Evolutionary conservation across 2,888 invertebrate genomes (phyloP).

Genomic region (Phlogophora meticulosa): DNA sequence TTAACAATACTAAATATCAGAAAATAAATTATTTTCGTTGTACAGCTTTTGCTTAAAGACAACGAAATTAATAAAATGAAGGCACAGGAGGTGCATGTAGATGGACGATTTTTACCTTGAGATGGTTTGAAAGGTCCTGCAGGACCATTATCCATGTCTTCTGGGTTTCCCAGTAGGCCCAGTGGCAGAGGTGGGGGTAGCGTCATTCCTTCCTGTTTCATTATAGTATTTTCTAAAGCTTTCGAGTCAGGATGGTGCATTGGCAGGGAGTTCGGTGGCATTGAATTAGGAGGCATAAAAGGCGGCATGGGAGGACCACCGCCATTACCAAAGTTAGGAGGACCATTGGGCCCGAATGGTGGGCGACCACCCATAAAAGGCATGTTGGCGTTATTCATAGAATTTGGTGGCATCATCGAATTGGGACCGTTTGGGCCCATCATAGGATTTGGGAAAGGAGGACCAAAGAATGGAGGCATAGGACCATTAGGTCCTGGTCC

Average conservation of each 20-base stretch:
- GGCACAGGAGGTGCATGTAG: slow-evolving; percentile 37
- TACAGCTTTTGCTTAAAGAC: slow-evolving; percentile 54
- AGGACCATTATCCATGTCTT: slow-evolving; percentile 77
- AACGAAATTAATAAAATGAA: slow-evolving; percentile 52
- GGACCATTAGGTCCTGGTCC: slow-evolving; percentile 75
- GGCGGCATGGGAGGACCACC: slow-evolving; percentile 78
- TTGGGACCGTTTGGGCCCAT: slow-evolving; percentile 76
- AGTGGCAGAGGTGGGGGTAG: slow-evolving; percentile 78
- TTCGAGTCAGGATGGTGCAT: slow-evolving; percentile 72
- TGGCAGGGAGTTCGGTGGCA: slow-evolving; percentile 67
- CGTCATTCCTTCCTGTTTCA: slow-evolving; percentile 56
- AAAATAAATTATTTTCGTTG: slow-evolving; percentile 53
- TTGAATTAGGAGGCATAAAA: slow-evolving; percentile 75
- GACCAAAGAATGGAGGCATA: slow-evolving; percentile 67
- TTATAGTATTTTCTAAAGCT: slow-evolving; percentile 63
- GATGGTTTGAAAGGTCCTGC: slow-evolving; percentile 74
- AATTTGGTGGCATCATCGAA: slow-evolving; percentile 74
- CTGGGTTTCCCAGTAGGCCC: slow-evolving; percentile 66
- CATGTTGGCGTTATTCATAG: slow-evolving; percentile 75
- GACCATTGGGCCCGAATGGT: slow-evolving; percentile 83
- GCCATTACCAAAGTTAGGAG: slow-evolving; percentile 70
- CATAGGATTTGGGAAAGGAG: slow-evolving; percentile 70
- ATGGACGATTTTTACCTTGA: slow-evolving; percentile 77
- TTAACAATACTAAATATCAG: slow-evolving; percentile 63
- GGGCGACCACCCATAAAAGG: slow-evolving; percentile 83